Percentiles rank a stretch among this genome's conserved stretches.
These are phyloP conservation scores for Allygus modestus DNA, from an alignment of 2,888 invertebrate genomes.

Conservation along the genomic window DNA sequence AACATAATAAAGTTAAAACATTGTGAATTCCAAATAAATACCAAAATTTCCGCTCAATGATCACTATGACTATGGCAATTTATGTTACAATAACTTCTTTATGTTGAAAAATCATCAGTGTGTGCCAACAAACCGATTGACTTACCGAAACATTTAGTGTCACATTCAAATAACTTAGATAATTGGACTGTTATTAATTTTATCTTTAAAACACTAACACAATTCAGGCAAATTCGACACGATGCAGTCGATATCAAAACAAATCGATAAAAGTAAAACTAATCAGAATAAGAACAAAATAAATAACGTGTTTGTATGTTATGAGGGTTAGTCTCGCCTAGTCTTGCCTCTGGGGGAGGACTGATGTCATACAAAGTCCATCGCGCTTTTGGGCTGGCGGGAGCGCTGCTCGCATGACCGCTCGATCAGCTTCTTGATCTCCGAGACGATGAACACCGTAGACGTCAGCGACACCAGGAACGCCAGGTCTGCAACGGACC, in stretches of 20 bases:
- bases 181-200: too few species aligned
- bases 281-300: constrained; percentile 53
- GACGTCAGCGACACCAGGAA: constrained; percentile 95
- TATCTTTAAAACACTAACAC: neutral
- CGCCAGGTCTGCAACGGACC: constrained; percentile 85
- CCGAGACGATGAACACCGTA: constrained; percentile 96
- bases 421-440: constrained; percentile 93
- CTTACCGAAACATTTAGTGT: too few species aligned
- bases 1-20: too few species aligned
- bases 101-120: too few species aligned
- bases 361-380: constrained; percentile 87
- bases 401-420: constrained; percentile 81
- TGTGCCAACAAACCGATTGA: too few species aligned
- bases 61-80: too few species aligned
- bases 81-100: too few species aligned
- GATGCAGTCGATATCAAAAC: neutral
- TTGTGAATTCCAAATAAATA: too few species aligned
- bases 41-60: too few species aligned
- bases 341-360: constrained; percentile 69
- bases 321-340: constrained; percentile 68
- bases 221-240: constrained; percentile 24
- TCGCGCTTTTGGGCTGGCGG: constrained; percentile 73
- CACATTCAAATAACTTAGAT: too few species aligned
- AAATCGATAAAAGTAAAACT: constrained; percentile 36
- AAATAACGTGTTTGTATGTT: constrained; percentile 51